Evolutionary conservation across 1,140 invertebrate genomes (phyloP).

Genomic region (Manduca sexta): DNA sequence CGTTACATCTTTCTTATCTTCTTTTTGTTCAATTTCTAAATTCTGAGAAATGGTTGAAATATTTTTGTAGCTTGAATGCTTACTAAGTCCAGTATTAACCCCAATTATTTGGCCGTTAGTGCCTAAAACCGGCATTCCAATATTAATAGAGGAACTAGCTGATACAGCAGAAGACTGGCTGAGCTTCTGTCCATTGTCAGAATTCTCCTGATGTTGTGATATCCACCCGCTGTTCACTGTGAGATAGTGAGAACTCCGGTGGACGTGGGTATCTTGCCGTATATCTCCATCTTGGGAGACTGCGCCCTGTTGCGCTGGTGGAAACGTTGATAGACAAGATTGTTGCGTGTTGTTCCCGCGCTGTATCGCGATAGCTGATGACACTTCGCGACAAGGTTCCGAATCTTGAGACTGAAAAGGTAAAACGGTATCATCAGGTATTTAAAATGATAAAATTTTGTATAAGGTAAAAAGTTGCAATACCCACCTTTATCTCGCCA

Average conservation of each 20-base stretch:
- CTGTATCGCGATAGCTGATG: conserved; percentile 34
- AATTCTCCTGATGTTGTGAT: conserved; percentile 49
- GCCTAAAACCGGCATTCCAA: conserved; percentile 66
- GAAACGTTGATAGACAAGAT: conserved; percentile 23
- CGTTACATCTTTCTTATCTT: conserved; percentile 45
- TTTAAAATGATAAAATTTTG: no score
- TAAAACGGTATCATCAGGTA: conserved; percentile 2
- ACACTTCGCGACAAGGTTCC: conserved; percentile 39
- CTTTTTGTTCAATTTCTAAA: conserved; percentile 39
- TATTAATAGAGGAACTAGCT: conserved; percentile 32
- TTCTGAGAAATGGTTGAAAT: conserved; percentile 27
- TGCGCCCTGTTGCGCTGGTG: conserved; percentile 30
- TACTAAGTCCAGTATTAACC: conserved; percentile 66
- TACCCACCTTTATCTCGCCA: conserved; percentile 50
- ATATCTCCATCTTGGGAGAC: conserved; percentile 36
- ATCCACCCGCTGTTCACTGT: conserved; percentile 67
- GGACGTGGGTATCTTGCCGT: conserved; percentile 54
- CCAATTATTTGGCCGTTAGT: conserved; percentile 75
- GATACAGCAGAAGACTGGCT: conserved; percentile 19
- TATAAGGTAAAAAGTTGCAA: no score
- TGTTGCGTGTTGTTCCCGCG: conserved; percentile 28
- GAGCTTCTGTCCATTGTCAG: conserved; percentile 34
- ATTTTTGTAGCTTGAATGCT: conserved; percentile 43
- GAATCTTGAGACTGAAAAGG: conserved; percentile 35
- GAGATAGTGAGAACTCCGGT: conserved; percentile 60